Evolutionary conservation across 2,797 vertebrate species (phyloP).

Genomic region (Aselliscus stoliczkanus): DNA sequence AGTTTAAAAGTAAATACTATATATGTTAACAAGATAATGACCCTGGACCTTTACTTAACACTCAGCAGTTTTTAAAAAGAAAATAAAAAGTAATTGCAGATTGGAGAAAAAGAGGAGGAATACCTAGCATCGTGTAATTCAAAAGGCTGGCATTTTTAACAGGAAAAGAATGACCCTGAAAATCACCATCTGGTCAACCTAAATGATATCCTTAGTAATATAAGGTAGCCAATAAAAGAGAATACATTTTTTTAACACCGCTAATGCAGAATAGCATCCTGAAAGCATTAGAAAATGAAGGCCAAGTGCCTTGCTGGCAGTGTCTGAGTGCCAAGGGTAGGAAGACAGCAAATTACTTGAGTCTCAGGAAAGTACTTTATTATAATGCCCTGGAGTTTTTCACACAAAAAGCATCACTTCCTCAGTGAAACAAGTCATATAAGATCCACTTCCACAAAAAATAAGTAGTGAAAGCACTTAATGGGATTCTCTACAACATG

Average conservation of each 20-base stretch:
- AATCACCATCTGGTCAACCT: constrained; percentile 38
- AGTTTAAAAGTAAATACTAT: neutral
- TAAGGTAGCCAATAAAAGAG: constrained; percentile 47
- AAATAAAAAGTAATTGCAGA: neutral
- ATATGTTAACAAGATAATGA: neutral
- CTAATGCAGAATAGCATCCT: constrained; percentile 57
- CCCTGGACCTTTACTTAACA: neutral
- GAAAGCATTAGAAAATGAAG: constrained; percentile 55
- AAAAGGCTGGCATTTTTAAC: constrained; percentile 4
- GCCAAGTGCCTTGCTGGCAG: constrained; percentile 47
- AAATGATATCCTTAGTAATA: constrained; percentile 42
- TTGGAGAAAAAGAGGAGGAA: neutral
- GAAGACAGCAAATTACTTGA: constrained; percentile 51
- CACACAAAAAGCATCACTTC: constrained; percentile 51
- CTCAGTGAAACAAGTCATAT: constrained; percentile 12
- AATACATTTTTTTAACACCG: constrained; percentile 15
- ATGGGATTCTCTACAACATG: neutral
- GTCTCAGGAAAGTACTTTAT: constrained; percentile 52
- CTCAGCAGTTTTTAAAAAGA: constrained; percentile 25
- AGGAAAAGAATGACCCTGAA: constrained; percentile 45
- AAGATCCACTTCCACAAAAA: constrained; percentile 53
- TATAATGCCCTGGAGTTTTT: constrained; percentile 49
- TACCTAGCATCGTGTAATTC: neutral
- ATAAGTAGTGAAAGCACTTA: neutral
- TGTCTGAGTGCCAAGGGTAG: constrained; percentile 20